These are phyloP conservation scores for Lucifuga dentata DNA, from an alignment of 2,113 vertebrate species.

Conservation along the genomic window DNA sequence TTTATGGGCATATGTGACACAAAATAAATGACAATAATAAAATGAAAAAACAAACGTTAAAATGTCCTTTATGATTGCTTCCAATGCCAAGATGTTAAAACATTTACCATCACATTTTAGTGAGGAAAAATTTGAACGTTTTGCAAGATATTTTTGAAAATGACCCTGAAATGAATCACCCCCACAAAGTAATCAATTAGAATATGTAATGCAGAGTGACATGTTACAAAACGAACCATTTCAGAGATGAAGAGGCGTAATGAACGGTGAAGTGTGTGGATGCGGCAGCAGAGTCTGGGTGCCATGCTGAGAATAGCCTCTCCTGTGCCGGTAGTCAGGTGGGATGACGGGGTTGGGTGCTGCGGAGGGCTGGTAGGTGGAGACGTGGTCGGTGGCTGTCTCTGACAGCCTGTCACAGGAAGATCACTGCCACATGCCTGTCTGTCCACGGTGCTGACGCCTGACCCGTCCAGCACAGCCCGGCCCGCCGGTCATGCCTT, in stretches of 20 bases:
- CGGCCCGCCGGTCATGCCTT: constrained; percentile 75
- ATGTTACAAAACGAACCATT: constrained; percentile 23
- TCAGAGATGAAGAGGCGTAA: constrained; percentile 45
- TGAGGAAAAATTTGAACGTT: no score
- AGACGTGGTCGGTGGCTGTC: constrained; percentile 67
- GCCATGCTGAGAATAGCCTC: constrained; percentile 68
- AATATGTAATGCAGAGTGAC: constrained; percentile 32
- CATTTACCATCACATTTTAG: no score
- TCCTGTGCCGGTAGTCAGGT: constrained; percentile 75
- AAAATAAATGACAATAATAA: no score
- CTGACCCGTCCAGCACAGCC: constrained; percentile 77
- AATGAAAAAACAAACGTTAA: no score
- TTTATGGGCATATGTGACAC: no score
- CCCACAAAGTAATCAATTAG: constrained; percentile 28
- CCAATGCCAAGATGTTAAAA: no score
- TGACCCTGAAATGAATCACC: constrained; percentile 36
- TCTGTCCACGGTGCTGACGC: constrained; percentile 77
- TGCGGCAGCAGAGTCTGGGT: constrained; percentile 39
- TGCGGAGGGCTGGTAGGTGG: constrained; percentile 65
- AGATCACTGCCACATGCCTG: constrained; percentile 82
- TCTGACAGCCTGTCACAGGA: constrained; percentile 77
- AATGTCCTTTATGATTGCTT: no score
- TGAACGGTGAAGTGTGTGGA: constrained; percentile 26
- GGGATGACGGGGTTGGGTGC: constrained; percentile 73
- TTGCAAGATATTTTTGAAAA: constrained; percentile 33